Base-by-base conservation (phyloP, 2,113 vertebrate species). In the Trichechus manatus region DNA sequence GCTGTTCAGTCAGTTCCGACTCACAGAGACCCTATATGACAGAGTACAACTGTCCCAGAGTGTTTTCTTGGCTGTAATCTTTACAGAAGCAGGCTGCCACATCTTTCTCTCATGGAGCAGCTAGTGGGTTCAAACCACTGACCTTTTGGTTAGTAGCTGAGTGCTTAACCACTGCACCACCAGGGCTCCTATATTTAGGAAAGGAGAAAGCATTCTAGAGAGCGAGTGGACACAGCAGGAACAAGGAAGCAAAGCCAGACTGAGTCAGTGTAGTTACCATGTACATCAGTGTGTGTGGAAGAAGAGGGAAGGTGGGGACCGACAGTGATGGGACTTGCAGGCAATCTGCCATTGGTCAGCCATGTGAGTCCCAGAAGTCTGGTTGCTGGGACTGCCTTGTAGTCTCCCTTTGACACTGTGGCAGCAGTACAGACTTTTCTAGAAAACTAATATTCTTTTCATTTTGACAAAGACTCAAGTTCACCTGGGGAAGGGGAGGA, bases 361-460 rank as follows among this genome's bases (percentile, higher is more conserved):
- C 44, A 9, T 61, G 66, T 1, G 2, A 95, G 89, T 72, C 56
- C 13, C 25, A 72, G 81, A 89, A 72, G 96, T 84, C 64, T 20
- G 39, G 15, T 77, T 81, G 74, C 75, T 83, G n/a, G 36, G 33
- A 87, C 31, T 66, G 25, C n/a, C 31, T 94, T 80, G 19, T 77
- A 91, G 64, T 72, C 56, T 93, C 15, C 50, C 36, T 81, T 81
- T 63, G 17, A 47, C 50, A 88, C 4, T 14, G 33, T 83, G 87
- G 33, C 22, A 80, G 25, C 50, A 72, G 20, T 87, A 64, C 53
- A 44, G 59, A 85, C 50, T 87, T 94, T 92, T 84, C 47, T 75
- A 87, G 93, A 91, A 91, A 94, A 77, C n/a, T 56, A 23, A 44
- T 94, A 86, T 27, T 88, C 27, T 90, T 90, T 86, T 93, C 86